A percentile compares a stretch with the other conserved stretches of the same genome.
Evolutionary conservation across 2,113 vertebrate species (phyloP).

Genomic region (Labeo catla): DNA sequence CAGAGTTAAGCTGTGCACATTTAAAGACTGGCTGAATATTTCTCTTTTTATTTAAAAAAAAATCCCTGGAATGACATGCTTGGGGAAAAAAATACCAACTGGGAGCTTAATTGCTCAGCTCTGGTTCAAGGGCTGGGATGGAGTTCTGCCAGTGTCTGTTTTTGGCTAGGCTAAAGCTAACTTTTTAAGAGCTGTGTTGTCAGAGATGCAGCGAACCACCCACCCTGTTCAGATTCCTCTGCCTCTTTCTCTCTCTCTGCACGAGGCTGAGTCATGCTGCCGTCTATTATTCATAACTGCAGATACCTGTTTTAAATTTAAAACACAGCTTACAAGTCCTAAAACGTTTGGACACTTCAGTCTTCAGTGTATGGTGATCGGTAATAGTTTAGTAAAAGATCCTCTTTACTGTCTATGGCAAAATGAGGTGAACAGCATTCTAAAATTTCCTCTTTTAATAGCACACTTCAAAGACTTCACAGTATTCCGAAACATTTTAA

Average conservation of each 20-base stretch:
- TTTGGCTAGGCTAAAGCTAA: constrained; percentile 37
- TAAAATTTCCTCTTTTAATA: not conserved
- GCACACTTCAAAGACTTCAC: too few species aligned
- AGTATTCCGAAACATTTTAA: too few species aligned
- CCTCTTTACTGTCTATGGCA: not conserved
- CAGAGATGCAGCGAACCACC: constrained; percentile 31
- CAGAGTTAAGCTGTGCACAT: constrained; percentile 49
- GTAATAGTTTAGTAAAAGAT: constrained; percentile 20
- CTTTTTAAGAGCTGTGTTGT: constrained; percentile 38
- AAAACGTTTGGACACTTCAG: constrained; percentile 31
- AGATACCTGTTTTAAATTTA: constrained; percentile 52
- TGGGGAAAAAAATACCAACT: not conserved
- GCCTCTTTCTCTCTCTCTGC: constrained; percentile 29
- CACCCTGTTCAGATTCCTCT: constrained; percentile 43
- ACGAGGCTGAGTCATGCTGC: constrained; percentile 49
- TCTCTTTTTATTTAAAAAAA: not conserved
- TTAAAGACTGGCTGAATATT: constrained; percentile 22
- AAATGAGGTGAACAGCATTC: not conserved
- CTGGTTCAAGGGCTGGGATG: constrained; percentile 48
- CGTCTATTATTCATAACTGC: constrained; percentile 56
- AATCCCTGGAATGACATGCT: constrained; percentile 23
- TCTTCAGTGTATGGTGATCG: constrained; percentile 9
- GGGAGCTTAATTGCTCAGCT: constrained; percentile 41
- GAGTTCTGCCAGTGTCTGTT: constrained; percentile 34
- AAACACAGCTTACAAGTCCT: constrained; percentile 32